A percentile compares a stretch with the other conserved stretches of the same genome.
Conservation (phyloP, 53 echinoderm and acorn worm genomes). For the Pentamera pediparva region DNA sequence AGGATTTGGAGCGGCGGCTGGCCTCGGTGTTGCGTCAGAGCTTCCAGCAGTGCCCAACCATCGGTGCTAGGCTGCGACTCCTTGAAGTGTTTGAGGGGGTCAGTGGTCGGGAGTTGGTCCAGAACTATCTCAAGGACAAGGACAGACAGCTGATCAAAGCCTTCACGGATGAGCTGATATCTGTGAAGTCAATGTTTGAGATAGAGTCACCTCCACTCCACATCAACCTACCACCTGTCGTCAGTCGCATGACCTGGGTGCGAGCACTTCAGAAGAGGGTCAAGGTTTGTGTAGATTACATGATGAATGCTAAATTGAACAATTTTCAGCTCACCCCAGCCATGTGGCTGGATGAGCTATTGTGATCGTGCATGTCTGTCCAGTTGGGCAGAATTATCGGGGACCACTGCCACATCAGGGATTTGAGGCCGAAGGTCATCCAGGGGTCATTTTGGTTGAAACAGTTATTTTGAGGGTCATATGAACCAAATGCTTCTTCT, state of each 20-base stretch:
- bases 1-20: conserved; percentile 84
- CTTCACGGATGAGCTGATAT: conserved; percentile 81
- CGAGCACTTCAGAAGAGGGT: conserved; percentile 75
- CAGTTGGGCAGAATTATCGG: too few species aligned
- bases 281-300: conserved; percentile 51
- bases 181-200: conserved; percentile 83
- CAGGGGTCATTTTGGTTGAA: too few species aligned
- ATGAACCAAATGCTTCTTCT: too few species aligned
- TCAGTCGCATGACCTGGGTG: conserved; percentile 89
- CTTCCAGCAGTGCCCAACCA: conserved; percentile 94
- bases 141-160: conserved; percentile 80
- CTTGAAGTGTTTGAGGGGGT: conserved; percentile 98
- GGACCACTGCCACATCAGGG: too few species aligned
- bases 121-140: conserved; percentile 91
- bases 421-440: too few species aligned
- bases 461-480: too few species aligned
- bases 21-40: conserved; percentile 92
- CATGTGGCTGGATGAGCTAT: too few species aligned
- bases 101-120: conserved; percentile 95
- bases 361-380: too few species aligned
- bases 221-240: conserved; percentile 76
- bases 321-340: too few species aligned
- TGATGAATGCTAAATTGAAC: too few species aligned
- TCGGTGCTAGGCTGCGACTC: conserved; percentile 87
- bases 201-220: conserved; percentile 61